These are phyloP conservation scores for Semibalanus balanoides DNA, from an alignment of 1,140 invertebrate genomes.

Conservation along the genomic window DNA sequence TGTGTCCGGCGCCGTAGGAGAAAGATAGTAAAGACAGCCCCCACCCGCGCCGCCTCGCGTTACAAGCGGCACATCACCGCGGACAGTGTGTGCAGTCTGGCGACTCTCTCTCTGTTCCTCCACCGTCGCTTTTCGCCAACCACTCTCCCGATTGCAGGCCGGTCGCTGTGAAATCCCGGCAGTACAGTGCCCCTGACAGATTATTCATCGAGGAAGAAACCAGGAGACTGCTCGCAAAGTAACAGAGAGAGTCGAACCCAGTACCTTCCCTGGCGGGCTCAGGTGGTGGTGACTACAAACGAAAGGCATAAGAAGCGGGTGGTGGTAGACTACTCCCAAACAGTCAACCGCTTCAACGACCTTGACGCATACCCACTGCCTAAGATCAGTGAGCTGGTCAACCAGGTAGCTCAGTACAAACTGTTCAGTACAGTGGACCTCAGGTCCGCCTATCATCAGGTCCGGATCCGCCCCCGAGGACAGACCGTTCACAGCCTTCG, in stretches of 20 bases:
- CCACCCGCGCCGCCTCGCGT: no score
- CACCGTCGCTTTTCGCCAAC: background rate
- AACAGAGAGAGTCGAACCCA: background rate
- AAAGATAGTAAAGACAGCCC: no score
- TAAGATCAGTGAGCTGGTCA: no score
- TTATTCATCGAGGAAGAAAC: background rate
- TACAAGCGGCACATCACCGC: no score
- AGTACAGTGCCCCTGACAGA: background rate
- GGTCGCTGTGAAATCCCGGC: background rate
- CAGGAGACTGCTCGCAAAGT: background rate
- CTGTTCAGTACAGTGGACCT: background rate
- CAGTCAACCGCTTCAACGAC: no score
- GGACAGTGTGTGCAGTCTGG: background rate
- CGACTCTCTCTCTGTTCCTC: background rate
- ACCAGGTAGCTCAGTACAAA: background rate
- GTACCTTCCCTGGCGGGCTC: no score
- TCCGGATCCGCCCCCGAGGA: slow-evolving; percentile 19
- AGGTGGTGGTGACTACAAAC: no score
- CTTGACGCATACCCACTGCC: no score
- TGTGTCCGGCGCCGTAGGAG: no score
- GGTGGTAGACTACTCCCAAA: no score
- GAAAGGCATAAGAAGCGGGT: no score
- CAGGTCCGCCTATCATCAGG: slow-evolving; percentile 22
- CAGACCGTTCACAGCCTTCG: slow-evolving; percentile 20
- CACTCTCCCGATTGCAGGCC: background rate